Evolutionary conservation across 2,113 vertebrate genomes (phyloP).

Genomic region (Elachura formosa): DNA sequence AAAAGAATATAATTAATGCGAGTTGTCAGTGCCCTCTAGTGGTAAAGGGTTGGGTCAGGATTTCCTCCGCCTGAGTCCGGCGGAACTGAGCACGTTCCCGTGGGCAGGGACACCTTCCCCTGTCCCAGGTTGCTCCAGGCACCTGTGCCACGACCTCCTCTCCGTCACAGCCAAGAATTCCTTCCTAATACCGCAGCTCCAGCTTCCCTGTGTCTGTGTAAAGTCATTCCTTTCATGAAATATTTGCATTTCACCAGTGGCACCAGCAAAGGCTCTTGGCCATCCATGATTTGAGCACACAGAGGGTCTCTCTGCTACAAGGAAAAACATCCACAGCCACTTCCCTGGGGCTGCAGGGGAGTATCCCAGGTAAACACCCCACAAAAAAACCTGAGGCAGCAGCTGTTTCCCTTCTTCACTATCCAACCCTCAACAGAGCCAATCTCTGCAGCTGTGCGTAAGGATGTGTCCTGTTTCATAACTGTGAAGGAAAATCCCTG

Average conservation of each 20-base stretch:
- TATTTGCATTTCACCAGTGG: neutral
- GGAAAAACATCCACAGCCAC: neutral
- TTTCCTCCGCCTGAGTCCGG: neutral
- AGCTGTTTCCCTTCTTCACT: neutral
- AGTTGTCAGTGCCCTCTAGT: constrained; percentile 23
- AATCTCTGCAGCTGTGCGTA: neutral
- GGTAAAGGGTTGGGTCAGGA: neutral
- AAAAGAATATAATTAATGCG: neutral
- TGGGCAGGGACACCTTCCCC: neutral
- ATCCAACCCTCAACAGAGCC: neutral
- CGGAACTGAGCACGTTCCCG: neutral
- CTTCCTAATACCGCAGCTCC: neutral
- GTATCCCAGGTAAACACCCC: neutral
- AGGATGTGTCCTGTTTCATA: neutral
- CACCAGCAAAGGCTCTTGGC: accelerated
- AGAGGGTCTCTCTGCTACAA: neutral
- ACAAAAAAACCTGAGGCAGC: neutral
- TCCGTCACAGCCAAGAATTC: neutral
- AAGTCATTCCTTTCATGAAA: neutral
- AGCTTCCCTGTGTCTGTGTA: accelerated
- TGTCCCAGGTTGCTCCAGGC: neutral
- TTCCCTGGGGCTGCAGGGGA: neutral
- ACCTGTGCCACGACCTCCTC: neutral
- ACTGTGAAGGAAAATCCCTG: neutral
- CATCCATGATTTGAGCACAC: too few relatives aligned